These are phyloP conservation scores for Ashinkailepas kermadecensis DNA, from an alignment of 2,888 invertebrate species.

Conservation along the genomic window DNA sequence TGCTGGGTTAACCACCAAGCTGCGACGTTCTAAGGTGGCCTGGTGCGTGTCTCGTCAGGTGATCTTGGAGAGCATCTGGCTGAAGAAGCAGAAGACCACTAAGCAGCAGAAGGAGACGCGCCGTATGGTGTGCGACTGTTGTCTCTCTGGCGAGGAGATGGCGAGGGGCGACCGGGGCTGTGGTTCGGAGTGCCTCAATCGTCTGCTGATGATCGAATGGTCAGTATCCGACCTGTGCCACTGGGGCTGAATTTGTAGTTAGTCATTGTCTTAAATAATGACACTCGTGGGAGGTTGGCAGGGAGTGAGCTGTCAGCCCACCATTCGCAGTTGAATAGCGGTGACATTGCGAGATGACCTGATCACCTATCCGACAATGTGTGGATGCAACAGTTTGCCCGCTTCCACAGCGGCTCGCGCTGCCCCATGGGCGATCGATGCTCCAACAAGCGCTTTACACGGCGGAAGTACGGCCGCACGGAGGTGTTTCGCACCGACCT, in stretches of 20 bases:
- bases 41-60: not conserved
- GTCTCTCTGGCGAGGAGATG: slow-evolving; percentile 79
- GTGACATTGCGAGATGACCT: no score
- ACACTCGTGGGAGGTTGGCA: no score
- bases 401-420: slow-evolving; percentile 65
- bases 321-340: no score
- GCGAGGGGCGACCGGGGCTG: slow-evolving; percentile 76
- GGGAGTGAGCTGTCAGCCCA: no score
- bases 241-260: no score
- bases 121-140: slow-evolving; percentile 93
- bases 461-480: slow-evolving; percentile 70
- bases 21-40: no score
- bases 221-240: slow-evolving; percentile 40
- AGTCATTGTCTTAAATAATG: no score
- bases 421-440: slow-evolving; percentile 85
- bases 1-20: no score
- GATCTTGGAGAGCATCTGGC: slow-evolving; percentile 16
- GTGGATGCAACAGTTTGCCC: no score
- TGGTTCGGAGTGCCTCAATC: slow-evolving; percentile 92
- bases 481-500: slow-evolving; percentile 71
- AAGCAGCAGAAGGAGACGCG: slow-evolving; percentile 67
- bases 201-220: slow-evolving; percentile 96
- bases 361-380: no score
- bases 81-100: slow-evolving; percentile 21
- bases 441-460: slow-evolving; percentile 90